Base-by-base conservation (phyloP, 2,888 invertebrate genomes). In the Chymomyza fuscimana region DNA sequence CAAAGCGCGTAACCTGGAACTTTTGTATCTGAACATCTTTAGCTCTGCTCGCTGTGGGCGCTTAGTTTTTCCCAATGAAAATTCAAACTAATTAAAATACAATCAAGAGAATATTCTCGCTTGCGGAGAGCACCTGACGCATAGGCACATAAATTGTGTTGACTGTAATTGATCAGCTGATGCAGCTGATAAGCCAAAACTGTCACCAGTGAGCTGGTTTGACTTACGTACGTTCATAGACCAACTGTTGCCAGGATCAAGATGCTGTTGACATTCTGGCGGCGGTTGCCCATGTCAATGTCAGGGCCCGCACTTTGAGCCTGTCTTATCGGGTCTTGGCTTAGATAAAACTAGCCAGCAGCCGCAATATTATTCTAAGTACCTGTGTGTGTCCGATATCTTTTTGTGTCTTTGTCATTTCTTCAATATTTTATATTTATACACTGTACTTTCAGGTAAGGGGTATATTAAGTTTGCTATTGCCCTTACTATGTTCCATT, bases 31-130 rank as follows among this genome's bases (percentile, higher is more conserved):
- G 4, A 25, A 22, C 51, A 52, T 63, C 52, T 52, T 7, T 4
- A 22, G 22, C 54, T 54, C 65, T 77, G 65, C 79, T 78, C 77
- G 77, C 71, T 77, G 76, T 29, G 16, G 54, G 50, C 60, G 64
- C 59, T 72, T 72, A 63, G 72, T 77, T 70, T 58, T 52, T 5
- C 25, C 29, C 6, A 60, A 67, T 61, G 54, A 70, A 70, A 69
- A 81, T 25, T 81, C 74, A 75, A 46, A 4, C 40, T 85, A 91
- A 91, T 91, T 91, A 91, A 91, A 91, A 90, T 87, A 86, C 89
- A 86, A 90, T 91, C 87, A 86, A 76, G 12, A 46, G 12, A 32
- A 46, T 46, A 12, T 46, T 12, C 40, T 10, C 40, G 40, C 40
- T 46, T 7, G 12, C 2, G 12, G 12, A 46, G 7, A 32, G 75